Base-by-base conservation (phyloP, 2,888 invertebrate genomes). In the Ganaspis brasiliensis region DNA sequence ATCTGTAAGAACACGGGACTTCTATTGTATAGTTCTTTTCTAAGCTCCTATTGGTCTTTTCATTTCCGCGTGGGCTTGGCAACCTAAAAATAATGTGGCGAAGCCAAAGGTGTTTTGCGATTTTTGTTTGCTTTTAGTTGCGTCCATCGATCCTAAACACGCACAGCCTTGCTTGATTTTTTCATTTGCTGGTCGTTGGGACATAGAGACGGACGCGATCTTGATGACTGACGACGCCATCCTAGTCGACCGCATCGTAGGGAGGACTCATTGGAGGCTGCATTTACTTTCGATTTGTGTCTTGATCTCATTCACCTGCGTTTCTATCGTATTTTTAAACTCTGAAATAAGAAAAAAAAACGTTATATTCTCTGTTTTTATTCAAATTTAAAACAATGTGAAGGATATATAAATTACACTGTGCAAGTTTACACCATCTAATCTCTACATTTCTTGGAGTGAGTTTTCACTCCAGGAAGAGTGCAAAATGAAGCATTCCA, bases 271-370 rank as follows among this genome's bases (percentile, higher is more conserved):
- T 97, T 97, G 97, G 95, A 97, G 95, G 93, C 96, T 97, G 94
- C 97, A 97, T 94, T 97, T 97, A 94, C 97, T 97, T 95, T 98
- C 98, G 93, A 98, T 96, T 94, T 97, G 97, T 92, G 97, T 95
- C 94, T 98, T 98, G 93, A 98, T 94, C 95, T 98, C 98, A 93
- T 96, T 98, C 94, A 98, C 97, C 95, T 98, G 98, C 92, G 97
- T 96, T 94, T 98, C 98, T 95, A 98, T 96, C 93, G 97, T 96
- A 94, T 98, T 98, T 95, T 98, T 98, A 95, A 98, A 93, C 94
- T 98, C 98, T 98, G 96, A 88, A 96, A 96, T 84, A 84, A 56
- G n/a, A 83, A 45, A 45, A 45, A 45, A 24, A 12, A 40, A 45
- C 4, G 21, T 14, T 1, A 24, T 59, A 45, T 45, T 40, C 3